A percentile compares a stretch with the other conserved stretches of the same genome.
Conservation (phyloP, 2,797 vertebrate genomes). For the Tangara arthus region DNA sequence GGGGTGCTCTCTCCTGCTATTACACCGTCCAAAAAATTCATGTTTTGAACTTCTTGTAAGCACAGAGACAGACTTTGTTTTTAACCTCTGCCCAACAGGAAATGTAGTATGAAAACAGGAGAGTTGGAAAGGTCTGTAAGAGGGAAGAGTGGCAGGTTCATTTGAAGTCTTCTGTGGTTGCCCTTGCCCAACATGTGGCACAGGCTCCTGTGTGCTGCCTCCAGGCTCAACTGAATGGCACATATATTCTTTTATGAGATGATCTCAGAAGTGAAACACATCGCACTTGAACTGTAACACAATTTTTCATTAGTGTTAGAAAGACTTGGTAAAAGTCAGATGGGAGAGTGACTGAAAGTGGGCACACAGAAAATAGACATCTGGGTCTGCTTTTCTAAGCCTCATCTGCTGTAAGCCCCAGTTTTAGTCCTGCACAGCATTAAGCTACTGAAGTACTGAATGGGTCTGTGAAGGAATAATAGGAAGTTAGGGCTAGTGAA, state of each 20-base stretch:
- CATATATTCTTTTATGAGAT: background rate
- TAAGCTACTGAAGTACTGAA: background rate
- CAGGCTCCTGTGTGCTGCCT: background rate
- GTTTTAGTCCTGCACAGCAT: background rate
- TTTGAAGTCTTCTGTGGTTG: background rate
- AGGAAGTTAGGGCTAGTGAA: background rate
- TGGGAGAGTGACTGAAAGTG: background rate
- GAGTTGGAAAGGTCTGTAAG: background rate
- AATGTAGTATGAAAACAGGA: background rate
- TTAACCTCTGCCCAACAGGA: background rate
- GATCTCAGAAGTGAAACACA: background rate
- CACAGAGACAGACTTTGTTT: background rate
- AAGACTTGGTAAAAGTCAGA: background rate
- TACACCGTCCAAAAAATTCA: background rate
- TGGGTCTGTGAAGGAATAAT: background rate
- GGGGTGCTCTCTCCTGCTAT: background rate
- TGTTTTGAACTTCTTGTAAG: background rate
- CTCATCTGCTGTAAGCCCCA: background rate
- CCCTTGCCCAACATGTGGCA: background rate
- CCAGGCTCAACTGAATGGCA: background rate
- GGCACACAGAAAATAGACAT: background rate
- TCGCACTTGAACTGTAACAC: background rate
- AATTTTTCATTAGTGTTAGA: background rate
- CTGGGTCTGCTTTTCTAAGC: background rate
- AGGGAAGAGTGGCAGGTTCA: background rate